A percentile compares a stretch with the other conserved stretches of the same genome.
Conservation (phyloP, 2,113 vertebrate genomes). For the Pedionomus torquatus region DNA sequence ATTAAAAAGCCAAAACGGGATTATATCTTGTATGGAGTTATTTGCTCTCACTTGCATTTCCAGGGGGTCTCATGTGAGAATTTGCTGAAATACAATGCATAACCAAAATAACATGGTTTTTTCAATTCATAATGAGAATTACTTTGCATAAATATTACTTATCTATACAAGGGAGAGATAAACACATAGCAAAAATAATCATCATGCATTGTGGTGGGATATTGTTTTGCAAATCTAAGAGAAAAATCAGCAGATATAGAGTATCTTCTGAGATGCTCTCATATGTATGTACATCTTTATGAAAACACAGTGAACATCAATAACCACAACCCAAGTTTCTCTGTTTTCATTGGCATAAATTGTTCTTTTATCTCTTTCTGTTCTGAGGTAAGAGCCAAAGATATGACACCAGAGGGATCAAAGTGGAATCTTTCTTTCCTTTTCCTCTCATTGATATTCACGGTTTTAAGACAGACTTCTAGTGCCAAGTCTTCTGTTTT, state of each 20-base stretch:
- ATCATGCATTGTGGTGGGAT: background rate
- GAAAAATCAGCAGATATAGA: background rate
- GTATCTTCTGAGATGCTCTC: background rate
- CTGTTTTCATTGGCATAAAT: background rate
- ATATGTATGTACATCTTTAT: background rate
- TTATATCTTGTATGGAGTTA: background rate
- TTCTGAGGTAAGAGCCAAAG: background rate
- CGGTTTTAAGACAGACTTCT: background rate
- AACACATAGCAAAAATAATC: background rate
- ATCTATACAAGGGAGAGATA: background rate
- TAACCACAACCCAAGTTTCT: background rate
- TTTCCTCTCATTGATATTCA: background rate
- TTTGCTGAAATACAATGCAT: background rate
- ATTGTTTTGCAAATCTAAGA: background rate
- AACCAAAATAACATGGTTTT: background rate
- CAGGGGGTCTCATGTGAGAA: background rate
- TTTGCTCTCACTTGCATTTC: background rate
- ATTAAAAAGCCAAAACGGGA: background rate
- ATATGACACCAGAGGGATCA: background rate
- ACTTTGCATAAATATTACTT: background rate
- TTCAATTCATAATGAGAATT: background rate
- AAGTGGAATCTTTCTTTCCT: background rate
- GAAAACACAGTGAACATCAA: background rate
- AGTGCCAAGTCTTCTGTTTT: background rate
- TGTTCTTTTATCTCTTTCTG: background rate